Conservation (phyloP, 1,140 invertebrate species). For the Dendrolimus punctatus region DNA sequence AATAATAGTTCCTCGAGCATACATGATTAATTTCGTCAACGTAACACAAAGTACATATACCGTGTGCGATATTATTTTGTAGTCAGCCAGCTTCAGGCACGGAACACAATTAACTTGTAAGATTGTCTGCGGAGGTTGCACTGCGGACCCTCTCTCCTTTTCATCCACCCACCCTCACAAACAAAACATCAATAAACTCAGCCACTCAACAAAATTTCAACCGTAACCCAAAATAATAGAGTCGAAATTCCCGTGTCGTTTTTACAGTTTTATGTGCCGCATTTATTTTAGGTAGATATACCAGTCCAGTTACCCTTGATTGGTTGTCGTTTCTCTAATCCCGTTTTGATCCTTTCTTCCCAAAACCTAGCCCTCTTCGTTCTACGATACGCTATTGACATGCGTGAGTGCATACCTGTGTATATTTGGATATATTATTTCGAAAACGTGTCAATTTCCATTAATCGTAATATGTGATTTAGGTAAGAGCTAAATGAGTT, state of each 20-base stretch:
- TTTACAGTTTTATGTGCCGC: slow-evolving; percentile 65
- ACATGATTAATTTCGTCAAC: no score
- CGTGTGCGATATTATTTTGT: slow-evolving; percentile 62
- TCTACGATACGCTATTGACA: slow-evolving; percentile 64
- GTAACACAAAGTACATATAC: slow-evolving; percentile 2
- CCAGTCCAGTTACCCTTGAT: slow-evolving; percentile 73
- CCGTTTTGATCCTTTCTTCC: slow-evolving; percentile 70
- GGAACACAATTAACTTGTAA: slow-evolving; percentile 72
- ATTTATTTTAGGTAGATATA: slow-evolving; percentile 72
- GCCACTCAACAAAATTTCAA: slow-evolving; percentile 20
- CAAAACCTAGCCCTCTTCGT: slow-evolving; percentile 63
- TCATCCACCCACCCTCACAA: slow-evolving; percentile 60
- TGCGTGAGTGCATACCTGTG: slow-evolving; percentile 48
- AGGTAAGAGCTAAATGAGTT: no score
- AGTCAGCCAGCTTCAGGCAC: slow-evolving; percentile 62
- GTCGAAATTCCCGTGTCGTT: slow-evolving; percentile 20
- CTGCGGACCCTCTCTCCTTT: slow-evolving; percentile 51
- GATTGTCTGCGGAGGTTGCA: slow-evolving; percentile 70
- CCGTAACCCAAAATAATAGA: slow-evolving; percentile 21
- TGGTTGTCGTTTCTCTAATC: slow-evolving; percentile 74
- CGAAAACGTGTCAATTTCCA: no score
- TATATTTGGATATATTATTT: slow-evolving; percentile 9
- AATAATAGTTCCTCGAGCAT: no score
- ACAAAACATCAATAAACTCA: slow-evolving; percentile 70
- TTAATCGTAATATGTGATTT: no score